Percentiles rank a stretch among this genome's conserved stretches.
phyloP scores from a whole-genome alignment of 2,797 vertebrate species.

The Phataginus tricuspis region DNA sequence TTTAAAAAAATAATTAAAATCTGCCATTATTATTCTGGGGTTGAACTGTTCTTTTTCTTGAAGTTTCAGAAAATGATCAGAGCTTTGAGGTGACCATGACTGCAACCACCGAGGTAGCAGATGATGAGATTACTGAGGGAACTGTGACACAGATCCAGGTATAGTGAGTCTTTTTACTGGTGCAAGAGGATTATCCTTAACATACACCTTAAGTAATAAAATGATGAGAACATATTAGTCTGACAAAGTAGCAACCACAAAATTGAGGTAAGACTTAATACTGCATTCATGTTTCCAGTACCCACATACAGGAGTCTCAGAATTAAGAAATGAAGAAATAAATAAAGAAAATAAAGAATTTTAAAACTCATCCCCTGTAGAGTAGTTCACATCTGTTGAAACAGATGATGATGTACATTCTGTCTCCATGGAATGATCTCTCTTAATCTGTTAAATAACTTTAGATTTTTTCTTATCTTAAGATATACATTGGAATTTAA shows the following conservation, averaged over 20 bases:
- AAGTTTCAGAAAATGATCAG: conserved; percentile 95
- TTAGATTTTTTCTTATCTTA: background rate
- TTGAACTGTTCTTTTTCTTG: conserved; percentile 62
- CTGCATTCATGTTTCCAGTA: background rate
- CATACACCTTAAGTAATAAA: background rate
- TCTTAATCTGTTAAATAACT: conserved; percentile 7
- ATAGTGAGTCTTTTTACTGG: conserved; percentile 54
- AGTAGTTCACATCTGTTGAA: background rate
- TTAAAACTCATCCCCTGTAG: background rate
- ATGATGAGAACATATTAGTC: background rate
- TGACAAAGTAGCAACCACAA: background rate
- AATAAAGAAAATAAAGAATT: background rate
- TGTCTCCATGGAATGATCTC: background rate
- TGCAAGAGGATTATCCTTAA: background rate
- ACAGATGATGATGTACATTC: background rate
- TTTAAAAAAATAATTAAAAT: background rate
- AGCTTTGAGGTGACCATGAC: conserved; percentile 99
- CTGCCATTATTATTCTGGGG: background rate
- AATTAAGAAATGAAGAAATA: background rate
- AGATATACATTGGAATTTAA: background rate
- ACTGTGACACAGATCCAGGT: conserved; percentile 96
- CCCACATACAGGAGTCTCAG: background rate
- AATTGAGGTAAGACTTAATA: background rate
- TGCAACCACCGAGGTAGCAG: conserved; percentile 92
- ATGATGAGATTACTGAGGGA: conserved; percentile 92